Base-by-base conservation (phyloP, 1,140 invertebrate species). In the Drosophila melanica region DNA sequence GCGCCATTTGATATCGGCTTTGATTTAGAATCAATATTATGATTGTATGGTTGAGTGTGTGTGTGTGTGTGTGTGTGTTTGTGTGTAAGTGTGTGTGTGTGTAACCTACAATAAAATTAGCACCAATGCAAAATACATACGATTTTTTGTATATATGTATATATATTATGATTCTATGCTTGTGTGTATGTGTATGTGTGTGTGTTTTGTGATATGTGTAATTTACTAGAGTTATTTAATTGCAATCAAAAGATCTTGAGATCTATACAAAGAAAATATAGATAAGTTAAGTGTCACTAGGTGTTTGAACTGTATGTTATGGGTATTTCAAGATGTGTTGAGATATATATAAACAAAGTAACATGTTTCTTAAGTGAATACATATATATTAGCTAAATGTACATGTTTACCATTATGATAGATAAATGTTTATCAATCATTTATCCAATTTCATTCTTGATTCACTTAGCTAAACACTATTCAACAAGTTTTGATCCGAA, bases 31-130 rank as follows among this genome's bases (percentile, higher is more conserved):
- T 77, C 74, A 63, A 76, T 4, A 39, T 10, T n/a, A 55, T 55
- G 54, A 30, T 30, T 51, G 27, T 12, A 20, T 3, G 55, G 3
- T 9, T 45, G 41, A 20, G 37, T 45, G 41, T 33, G 37, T 27
- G 23, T 33, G 57, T 45, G 41, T 45, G 37, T 33, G 8, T 20
- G 59, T 14, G n/a, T 54, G 12, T 33, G 41, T 51, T 23, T 10
- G n/a, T 33, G 14, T 51, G 37, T 65, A 16, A 59, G 47, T 48
- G 20, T 60, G 42, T 57, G 54, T 18, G 37, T 41, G 45, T 79
- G 72, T 79, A 81, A 75, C 68, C 82, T 86, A 87, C 71, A 60
- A 76, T 86, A 82, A 79, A 86, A 79, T 86, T 87, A 86, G 82
- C 82, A 86, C 82, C 82, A 86, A 86, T 86, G 79, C 82, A 87